Conservation (phyloP, 1,140 invertebrate species). For the Solenopsis fugax region DNA sequence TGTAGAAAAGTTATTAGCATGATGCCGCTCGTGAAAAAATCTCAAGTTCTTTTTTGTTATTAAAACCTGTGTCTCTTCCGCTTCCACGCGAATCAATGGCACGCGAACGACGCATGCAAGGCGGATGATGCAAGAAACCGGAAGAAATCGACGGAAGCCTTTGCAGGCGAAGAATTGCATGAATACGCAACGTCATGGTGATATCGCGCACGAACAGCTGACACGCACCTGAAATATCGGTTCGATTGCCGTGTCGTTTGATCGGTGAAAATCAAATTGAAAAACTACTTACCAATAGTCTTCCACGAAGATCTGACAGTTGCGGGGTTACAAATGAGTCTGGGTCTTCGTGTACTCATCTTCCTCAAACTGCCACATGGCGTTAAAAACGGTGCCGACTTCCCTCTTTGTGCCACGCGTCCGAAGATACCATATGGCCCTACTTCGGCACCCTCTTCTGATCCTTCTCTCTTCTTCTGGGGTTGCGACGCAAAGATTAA, state of each 20-base stretch:
- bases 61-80: background rate
- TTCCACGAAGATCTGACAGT: conserved; percentile 76
- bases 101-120: background rate
- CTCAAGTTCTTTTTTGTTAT: background rate
- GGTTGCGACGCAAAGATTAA: conserved; percentile 68
- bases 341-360: conserved; percentile 54
- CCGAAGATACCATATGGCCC: conserved; percentile 81
- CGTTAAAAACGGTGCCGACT: conserved; percentile 82
- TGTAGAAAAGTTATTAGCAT: background rate
- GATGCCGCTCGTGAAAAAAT: background rate
- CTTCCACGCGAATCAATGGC: background rate
- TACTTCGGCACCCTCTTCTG: conserved; percentile 73
- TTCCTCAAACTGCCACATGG: conserved; percentile 80
- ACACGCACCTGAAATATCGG: conserved; percentile 57
- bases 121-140: conserved; percentile 16
- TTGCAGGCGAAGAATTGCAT: background rate
- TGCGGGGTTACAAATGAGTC: conserved; percentile 78
- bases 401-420: conserved; percentile 82
- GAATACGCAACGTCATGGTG: conserved; percentile 62
- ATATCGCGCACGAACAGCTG: conserved; percentile 66
- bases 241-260: conserved; percentile 63
- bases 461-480: conserved; percentile 41
- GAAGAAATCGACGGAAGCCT: conserved; percentile 18
- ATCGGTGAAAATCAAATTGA: conserved; percentile 70
- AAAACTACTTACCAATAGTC: conserved; percentile 38